Percentiles rank a stretch among this genome's conserved stretches.
phyloP scores from a whole-genome alignment of 2,113 vertebrate species.

The Ancistrus triradiatus region DNA sequence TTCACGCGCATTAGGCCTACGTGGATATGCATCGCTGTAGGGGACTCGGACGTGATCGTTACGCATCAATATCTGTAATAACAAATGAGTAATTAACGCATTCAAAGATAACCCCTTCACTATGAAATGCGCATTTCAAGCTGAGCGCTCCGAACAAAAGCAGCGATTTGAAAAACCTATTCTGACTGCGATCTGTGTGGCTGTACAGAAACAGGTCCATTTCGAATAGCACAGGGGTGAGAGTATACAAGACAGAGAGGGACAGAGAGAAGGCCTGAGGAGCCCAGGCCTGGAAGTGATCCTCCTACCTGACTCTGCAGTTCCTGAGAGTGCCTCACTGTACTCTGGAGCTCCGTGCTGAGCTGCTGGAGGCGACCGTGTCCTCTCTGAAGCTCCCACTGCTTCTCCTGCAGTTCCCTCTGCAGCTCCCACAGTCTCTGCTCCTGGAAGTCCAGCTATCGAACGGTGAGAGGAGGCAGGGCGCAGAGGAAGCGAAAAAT shows the following conservation, averaged over 20 bases:
- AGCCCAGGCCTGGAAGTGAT: conserved; percentile 46
- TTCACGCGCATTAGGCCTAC: too few relatives aligned
- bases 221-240: conserved; percentile 27
- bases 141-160: too few relatives aligned
- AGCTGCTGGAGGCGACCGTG: conserved; percentile 60
- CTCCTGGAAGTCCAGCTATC: conserved; percentile 87
- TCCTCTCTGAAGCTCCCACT: conserved; percentile 73
- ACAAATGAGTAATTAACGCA: too few relatives aligned
- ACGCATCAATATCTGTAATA: too few relatives aligned
- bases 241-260: conserved; percentile 29
- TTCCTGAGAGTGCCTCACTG: conserved; percentile 57
- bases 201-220: too few relatives aligned
- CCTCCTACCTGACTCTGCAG: conserved; percentile 69
- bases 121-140: too few relatives aligned
- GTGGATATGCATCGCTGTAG: too few relatives aligned
- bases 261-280: conserved; percentile 40
- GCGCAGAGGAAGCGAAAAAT: conserved; percentile 85
- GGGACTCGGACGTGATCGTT: too few relatives aligned
- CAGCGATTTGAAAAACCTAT: too few relatives aligned
- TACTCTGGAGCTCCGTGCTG: conserved; percentile 56
- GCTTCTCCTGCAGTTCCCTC: conserved; percentile 75
- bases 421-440: conserved; percentile 82
- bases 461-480: conserved; percentile 75
- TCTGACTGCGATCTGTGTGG: too few relatives aligned
- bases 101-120: too few relatives aligned